Conservation (phyloP, 1,140 invertebrate genomes). For the Nasonia vitripennis region DNA sequence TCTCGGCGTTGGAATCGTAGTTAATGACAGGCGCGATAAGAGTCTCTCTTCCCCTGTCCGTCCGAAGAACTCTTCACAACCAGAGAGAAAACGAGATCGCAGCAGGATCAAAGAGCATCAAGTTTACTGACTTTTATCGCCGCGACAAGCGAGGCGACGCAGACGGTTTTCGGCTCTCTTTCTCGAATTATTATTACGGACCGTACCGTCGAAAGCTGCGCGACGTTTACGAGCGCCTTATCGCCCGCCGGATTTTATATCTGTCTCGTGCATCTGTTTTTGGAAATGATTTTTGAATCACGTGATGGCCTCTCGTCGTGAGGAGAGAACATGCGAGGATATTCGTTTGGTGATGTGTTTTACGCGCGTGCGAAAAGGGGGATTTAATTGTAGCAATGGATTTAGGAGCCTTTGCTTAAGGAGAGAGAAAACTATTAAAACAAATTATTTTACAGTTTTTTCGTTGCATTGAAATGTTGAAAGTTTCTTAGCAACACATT, state of each 20-base stretch:
- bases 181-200: neutral
- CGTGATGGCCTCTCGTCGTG: neutral
- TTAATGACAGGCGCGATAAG: slow-evolving; percentile 8
- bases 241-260: neutral
- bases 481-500: too few species aligned
- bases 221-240: slow-evolving; percentile 9
- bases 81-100: neutral
- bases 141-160: neutral
- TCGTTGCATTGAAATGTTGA: too few species aligned
- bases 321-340: too few species aligned
- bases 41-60: neutral
- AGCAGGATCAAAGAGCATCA: neutral
- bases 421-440: too few species aligned
- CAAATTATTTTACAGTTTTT: too few species aligned
- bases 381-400: too few species aligned
- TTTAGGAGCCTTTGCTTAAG: too few species aligned
- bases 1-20: neutral
- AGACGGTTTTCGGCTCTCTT: neutral
- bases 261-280: slow-evolving; percentile 28
- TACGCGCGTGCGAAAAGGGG: too few species aligned
- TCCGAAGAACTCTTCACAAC: neutral
- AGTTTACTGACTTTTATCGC: slow-evolving; percentile 2
- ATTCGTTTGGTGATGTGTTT: too few species aligned
- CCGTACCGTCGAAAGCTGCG: neutral
- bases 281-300: slow-evolving; percentile 7